Conservation (phyloP, 2,888 invertebrate genomes). For the Ditula angustiorana region DNA sequence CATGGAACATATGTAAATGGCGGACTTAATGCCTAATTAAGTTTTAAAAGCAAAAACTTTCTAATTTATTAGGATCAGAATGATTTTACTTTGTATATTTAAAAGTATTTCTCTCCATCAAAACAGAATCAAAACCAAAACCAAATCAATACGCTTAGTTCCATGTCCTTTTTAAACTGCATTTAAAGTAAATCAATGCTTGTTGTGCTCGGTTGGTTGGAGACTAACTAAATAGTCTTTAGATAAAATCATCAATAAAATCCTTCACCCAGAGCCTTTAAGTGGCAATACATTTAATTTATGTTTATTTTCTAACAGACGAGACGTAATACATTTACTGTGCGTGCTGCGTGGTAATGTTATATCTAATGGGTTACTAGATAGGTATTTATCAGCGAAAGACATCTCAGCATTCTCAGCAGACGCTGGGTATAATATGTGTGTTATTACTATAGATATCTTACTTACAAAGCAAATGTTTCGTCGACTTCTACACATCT, state of each 20-base stretch:
- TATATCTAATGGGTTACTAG: background rate
- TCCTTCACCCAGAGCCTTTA: background rate
- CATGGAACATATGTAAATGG: too few species aligned
- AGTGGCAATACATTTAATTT: constrained; percentile 7
- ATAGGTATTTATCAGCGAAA: background rate
- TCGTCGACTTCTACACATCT: too few species aligned
- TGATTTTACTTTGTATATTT: too few species aligned
- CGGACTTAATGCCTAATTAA: too few species aligned
- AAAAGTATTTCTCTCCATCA: too few species aligned
- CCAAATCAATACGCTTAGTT: too few species aligned
- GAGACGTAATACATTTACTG: background rate
- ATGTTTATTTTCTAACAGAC: constrained; percentile 12
- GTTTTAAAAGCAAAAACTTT: too few species aligned
- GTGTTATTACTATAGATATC: too few species aligned
- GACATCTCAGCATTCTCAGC: background rate
- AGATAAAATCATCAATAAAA: constrained; percentile 18
- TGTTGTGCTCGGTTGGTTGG: constrained; percentile 1
- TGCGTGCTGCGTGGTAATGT: constrained; percentile 1
- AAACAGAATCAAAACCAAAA: too few species aligned
- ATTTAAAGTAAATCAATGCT: background rate
- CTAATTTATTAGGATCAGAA: too few species aligned
- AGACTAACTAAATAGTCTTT: background rate
- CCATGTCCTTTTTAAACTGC: background rate
- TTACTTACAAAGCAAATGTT: too few species aligned
- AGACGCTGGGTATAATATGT: too few species aligned